These are phyloP conservation scores for Apamea sordens DNA, from an alignment of 2,888 invertebrate genomes.

Conservation along the genomic window DNA sequence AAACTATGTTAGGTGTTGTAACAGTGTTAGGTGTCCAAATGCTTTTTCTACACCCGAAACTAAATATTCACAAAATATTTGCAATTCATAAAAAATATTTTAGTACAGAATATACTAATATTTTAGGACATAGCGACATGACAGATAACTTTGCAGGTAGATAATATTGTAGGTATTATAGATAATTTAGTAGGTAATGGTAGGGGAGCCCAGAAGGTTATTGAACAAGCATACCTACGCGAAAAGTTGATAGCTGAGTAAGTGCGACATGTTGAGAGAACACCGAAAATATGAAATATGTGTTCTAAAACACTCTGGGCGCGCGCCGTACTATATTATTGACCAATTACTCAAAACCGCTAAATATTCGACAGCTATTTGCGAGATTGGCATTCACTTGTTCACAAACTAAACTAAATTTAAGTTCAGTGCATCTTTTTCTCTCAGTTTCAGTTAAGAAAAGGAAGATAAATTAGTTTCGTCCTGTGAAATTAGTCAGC, in stretches of 20 bases:
- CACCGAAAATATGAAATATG: neutral
- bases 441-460: too few species aligned
- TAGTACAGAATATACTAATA: neutral
- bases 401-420: too few species aligned
- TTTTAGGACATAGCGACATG: neutral
- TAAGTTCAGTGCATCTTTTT: too few species aligned
- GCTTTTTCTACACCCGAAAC: neutral
- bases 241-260: neutral
- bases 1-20: neutral
- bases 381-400: neutral
- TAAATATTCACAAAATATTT: neutral
- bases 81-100: neutral
- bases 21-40: neutral
- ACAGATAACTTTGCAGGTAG: too few species aligned
- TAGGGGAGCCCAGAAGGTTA: neutral
- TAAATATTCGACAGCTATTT: neutral
- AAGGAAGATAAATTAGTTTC: too few species aligned
- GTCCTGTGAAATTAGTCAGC: too few species aligned
- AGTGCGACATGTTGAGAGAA: neutral
- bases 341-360: neutral
- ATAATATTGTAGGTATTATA: neutral
- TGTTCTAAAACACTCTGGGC: neutral
- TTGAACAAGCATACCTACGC: neutral
- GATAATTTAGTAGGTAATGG: neutral
- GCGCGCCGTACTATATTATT: neutral